A percentile compares a stretch with the other conserved stretches of the same genome.
Evolutionary conservation across 2,888 invertebrate species (phyloP).

Genomic region (Saturnia pavonia): DNA sequence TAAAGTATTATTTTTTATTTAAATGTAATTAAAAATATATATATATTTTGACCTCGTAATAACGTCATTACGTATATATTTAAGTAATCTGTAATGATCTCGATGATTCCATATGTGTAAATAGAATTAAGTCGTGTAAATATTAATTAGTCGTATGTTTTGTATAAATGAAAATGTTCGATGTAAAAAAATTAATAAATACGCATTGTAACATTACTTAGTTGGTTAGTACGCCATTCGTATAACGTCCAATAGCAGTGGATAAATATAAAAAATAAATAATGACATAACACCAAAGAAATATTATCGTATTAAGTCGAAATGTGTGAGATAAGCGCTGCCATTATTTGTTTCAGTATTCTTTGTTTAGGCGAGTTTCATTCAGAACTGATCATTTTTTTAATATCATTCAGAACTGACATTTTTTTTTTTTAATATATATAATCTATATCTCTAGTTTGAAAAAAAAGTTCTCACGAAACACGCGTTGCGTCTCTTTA

Average conservation of each 20-base stretch:
- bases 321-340: slow-evolving; percentile 62
- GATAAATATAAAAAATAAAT: slow-evolving; percentile 45
- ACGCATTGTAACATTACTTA: slow-evolving; percentile 1
- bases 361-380: slow-evolving; percentile 42
- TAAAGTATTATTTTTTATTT: slow-evolving; percentile 77
- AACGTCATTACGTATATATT: slow-evolving; percentile 60
- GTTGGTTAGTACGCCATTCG: slow-evolving; percentile 52
- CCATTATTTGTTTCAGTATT: slow-evolving; percentile 75
- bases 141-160: slow-evolving; percentile 17
- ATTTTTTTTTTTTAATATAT: no score
- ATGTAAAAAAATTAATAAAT: not conserved
- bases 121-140: slow-evolving; percentile 58
- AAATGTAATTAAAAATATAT: slow-evolving; percentile 36
- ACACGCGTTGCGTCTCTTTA: not conserved
- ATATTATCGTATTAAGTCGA: slow-evolving; percentile 67
- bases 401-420: not conserved
- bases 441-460: no score
- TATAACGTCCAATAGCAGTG: slow-evolving; percentile 77
- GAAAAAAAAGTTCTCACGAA: not conserved
- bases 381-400: not conserved
- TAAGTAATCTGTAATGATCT: slow-evolving; percentile 77
- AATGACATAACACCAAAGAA: slow-evolving; percentile 80
- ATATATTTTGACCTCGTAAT: slow-evolving; percentile 50
- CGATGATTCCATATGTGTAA: slow-evolving; percentile 81
- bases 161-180: slow-evolving; percentile 5